Conservation (phyloP, 1,140 invertebrate genomes). For the Tigriopus japonicus region DNA sequence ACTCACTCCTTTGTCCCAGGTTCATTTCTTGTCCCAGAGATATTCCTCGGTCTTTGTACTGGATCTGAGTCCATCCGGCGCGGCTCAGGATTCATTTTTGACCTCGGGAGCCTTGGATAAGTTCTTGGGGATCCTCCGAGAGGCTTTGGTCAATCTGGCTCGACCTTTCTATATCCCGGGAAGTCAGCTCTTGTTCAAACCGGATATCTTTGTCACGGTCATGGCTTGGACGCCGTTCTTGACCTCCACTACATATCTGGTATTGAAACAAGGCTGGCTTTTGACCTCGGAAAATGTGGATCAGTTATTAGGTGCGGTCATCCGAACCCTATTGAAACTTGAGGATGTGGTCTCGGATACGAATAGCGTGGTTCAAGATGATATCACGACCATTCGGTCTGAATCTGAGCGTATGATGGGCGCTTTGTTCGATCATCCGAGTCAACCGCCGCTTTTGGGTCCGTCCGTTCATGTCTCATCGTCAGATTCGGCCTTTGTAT, state of each 20-base stretch:
- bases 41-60: slow-evolving; percentile 55
- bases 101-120: slow-evolving; percentile 3
- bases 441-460: background rate
- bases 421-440: slow-evolving; percentile 33
- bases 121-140: background rate
- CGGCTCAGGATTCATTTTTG: slow-evolving; percentile 29
- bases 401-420: slow-evolving; percentile 36
- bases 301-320: slow-evolving; percentile 37
- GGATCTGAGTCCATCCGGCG: slow-evolving; percentile 52
- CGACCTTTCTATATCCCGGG: slow-evolving; percentile 49
- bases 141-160: slow-evolving; percentile 12
- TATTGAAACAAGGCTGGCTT: slow-evolving; percentile 36
- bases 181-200: slow-evolving; percentile 39
- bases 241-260: slow-evolving; percentile 45
- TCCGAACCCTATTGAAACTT: slow-evolving; percentile 36
- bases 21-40: slow-evolving; percentile 33
- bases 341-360: slow-evolving; percentile 39
- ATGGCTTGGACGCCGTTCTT: slow-evolving; percentile 61
- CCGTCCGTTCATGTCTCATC: slow-evolving; percentile 9
- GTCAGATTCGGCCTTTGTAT: slow-evolving; percentile 55
- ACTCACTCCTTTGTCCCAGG: slow-evolving; percentile 31
- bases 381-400: slow-evolving; percentile 15
- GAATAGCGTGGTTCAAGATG: background rate
- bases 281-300: slow-evolving; percentile 40
- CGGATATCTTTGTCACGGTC: slow-evolving; percentile 53